Conservation (phyloP, 2,113 vertebrate genomes). For the Chiloscyllium plagiosum region DNA sequence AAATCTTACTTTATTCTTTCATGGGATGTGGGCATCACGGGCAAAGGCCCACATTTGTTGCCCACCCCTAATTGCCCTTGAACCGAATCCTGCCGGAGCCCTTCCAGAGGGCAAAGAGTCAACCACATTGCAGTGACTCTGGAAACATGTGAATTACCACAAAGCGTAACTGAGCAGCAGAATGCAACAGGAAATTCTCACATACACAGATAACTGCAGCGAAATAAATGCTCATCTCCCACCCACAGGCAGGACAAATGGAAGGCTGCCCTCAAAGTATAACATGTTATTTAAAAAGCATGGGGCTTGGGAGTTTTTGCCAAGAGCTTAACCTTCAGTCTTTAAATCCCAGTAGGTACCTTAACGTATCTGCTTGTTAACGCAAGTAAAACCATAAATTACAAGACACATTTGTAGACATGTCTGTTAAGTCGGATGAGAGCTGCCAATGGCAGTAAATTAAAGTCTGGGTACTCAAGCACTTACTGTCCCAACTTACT, state of each 20-base stretch:
- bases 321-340: neutral
- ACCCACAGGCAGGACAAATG: neutral
- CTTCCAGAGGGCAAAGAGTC: too few species aligned
- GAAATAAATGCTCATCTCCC: neutral
- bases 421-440: conserved; percentile 41
- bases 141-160: neutral
- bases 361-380: neutral
- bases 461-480: conserved; percentile 47
- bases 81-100: too few species aligned
- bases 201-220: neutral
- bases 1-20: too few species aligned
- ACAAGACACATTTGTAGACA: conserved; percentile 38
- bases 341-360: neutral
- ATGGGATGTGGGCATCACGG: too few species aligned
- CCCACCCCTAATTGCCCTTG: too few species aligned
- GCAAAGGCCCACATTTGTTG: too few species aligned
- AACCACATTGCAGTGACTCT: too few species aligned
- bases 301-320: neutral
- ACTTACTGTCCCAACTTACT: conserved; percentile 39
- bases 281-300: neutral
- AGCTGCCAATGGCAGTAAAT: neutral
- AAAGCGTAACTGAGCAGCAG: neutral
- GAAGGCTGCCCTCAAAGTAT: neutral
- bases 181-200: neutral
- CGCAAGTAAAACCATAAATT: conserved; percentile 29